A percentile compares a stretch with the other conserved stretches of the same genome.
phyloP scores from a whole-genome alignment of 2,797 vertebrate genomes.

The Neosilurus mollespiculum region DNA sequence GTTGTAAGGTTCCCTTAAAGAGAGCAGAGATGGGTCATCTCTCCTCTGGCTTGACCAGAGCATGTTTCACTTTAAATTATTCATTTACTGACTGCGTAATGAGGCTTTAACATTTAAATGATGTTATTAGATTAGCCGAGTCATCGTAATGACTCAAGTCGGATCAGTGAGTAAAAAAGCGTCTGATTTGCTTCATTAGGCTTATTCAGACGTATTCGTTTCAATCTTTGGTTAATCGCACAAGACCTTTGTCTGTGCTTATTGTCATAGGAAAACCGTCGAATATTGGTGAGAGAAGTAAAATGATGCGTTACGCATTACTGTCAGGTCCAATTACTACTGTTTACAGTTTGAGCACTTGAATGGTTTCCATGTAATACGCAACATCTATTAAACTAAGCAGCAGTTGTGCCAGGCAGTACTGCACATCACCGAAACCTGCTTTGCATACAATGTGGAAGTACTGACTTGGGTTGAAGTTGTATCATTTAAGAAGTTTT shows the following conservation, averaged over 20 bases:
- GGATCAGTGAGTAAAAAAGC: constrained; percentile 11
- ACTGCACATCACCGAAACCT: background rate
- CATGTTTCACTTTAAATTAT: constrained; percentile 37
- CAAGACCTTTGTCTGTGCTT: constrained; percentile 9
- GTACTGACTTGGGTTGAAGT: constrained; percentile 10
- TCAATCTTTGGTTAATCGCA: constrained; percentile 38
- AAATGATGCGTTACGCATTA: background rate
- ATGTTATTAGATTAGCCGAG: constrained; percentile 50
- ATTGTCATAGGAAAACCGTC: background rate
- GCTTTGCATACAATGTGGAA: constrained; percentile 6
- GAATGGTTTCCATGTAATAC: background rate
- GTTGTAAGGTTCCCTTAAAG: constrained; percentile 14
- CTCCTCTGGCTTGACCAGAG: constrained; percentile 20
- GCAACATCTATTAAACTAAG: background rate
- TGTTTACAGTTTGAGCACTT: constrained; percentile 5
- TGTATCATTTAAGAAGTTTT: constrained; percentile 7
- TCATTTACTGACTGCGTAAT: constrained; percentile 46
- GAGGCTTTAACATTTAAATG: constrained; percentile 46
- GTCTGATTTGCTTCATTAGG: constrained; percentile 44
- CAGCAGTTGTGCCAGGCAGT: background rate
- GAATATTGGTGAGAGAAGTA: background rate
- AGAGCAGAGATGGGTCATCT: constrained; percentile 21
- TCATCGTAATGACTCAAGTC: constrained; percentile 41
- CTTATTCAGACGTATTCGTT: constrained; percentile 24
- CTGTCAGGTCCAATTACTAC: background rate